Evolutionary conservation across 2,113 vertebrate species (phyloP).

Genomic region (Phrynocephalus versicolor): DNA sequence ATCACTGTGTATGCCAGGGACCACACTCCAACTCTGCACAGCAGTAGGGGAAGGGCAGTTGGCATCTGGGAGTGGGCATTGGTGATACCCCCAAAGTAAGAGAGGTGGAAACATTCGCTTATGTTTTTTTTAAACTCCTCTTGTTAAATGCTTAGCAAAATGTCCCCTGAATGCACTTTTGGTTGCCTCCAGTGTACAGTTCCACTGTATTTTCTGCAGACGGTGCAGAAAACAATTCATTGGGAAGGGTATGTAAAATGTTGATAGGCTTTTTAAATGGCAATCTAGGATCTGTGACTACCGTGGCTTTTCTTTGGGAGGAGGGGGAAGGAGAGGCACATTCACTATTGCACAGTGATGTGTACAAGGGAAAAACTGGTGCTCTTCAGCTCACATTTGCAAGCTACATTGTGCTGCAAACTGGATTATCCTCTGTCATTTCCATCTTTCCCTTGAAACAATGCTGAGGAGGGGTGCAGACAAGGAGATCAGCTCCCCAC

Average conservation of each 20-base stretch:
- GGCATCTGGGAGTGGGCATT: slow-evolving; percentile 9
- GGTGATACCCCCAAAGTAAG: not conserved
- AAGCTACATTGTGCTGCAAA: slow-evolving; percentile 9
- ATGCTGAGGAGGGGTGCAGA: not conserved
- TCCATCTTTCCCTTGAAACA: slow-evolving; percentile 2
- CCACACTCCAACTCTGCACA: not conserved
- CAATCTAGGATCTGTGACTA: slow-evolving; percentile 17
- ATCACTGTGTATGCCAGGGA: not conserved
- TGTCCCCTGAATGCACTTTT: not conserved
- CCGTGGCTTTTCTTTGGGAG: not conserved
- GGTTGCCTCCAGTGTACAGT: not conserved
- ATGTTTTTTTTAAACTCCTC: slow-evolving; percentile 14
- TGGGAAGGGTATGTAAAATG: slow-evolving; percentile 8
- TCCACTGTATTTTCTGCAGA: slow-evolving; percentile 7
- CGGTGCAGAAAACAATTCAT: slow-evolving; percentile 5
- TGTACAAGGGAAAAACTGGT: not conserved
- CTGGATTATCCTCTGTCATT: slow-evolving; percentile 5
- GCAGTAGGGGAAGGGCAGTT: slow-evolving; percentile 10
- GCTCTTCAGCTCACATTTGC: not conserved
- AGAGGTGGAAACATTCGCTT: not conserved
- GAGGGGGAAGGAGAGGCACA: not conserved
- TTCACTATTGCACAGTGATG: not conserved
- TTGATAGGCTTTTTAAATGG: slow-evolving; percentile 33
- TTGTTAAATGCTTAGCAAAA: slow-evolving; percentile 13
- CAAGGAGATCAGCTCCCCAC: not conserved